phyloP scores from a whole-genome alignment of 2,113 vertebrate genomes.

The Forbesichthys agassizii region DNA sequence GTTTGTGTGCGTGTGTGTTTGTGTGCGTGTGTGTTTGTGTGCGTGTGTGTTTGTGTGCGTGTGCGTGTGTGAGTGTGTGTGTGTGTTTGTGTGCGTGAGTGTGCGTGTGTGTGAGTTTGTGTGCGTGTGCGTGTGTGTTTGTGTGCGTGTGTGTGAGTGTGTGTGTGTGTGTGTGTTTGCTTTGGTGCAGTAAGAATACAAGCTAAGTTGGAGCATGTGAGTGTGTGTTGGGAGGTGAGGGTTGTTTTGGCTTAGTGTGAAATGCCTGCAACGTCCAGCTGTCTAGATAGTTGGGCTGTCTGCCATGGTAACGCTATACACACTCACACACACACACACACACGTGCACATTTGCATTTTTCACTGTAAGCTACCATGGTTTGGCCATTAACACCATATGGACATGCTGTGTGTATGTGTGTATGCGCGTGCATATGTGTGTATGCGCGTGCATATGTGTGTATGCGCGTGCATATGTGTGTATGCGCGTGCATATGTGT shows the following conservation, averaged over 20 bases:
- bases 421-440: no score
- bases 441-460: no score
- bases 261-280: conserved; percentile 44
- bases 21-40: conserved; percentile 20
- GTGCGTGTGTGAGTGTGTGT: background rate
- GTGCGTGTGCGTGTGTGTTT: background rate
- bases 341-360: conserved; percentile 8
- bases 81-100: conserved; percentile 7
- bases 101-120: background rate
- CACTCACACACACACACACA: conserved; percentile 28
- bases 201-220: conserved; percentile 38
- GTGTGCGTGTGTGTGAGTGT: background rate
- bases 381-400: background rate
- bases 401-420: background rate
- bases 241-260: conserved; percentile 20
- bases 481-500: no score
- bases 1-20: no score
- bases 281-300: conserved; percentile 32
- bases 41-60: no score
- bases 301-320: conserved; percentile 24
- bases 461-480: no score
- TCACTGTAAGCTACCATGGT: conserved; percentile 7
- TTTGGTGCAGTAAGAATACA: conserved; percentile 9
- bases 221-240: background rate
- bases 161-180: conserved; percentile 17